phyloP scores from a whole-genome alignment of 2,113 vertebrate genomes.

The Fregetta grallaria region DNA sequence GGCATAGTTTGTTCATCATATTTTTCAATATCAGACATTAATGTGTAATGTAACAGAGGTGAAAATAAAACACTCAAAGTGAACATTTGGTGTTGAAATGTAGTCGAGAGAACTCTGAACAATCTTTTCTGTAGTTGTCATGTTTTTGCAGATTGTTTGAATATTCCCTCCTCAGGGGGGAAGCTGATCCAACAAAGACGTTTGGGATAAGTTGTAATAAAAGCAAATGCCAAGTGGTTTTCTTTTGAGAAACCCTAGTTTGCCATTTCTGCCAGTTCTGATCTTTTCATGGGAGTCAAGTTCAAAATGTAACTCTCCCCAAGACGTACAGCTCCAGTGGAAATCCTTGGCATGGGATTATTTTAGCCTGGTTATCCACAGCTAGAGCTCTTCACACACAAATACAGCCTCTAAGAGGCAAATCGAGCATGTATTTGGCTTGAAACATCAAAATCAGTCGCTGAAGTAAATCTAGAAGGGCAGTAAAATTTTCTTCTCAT shows the following conservation, averaged over 20 bases:
- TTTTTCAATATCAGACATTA: conserved; percentile 32
- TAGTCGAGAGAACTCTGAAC: background rate
- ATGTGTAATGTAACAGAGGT: conserved; percentile 12
- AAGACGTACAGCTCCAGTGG: background rate
- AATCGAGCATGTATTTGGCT: background rate
- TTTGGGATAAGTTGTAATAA: background rate
- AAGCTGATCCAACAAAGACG: background rate
- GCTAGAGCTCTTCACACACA: background rate
- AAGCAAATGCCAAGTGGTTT: background rate
- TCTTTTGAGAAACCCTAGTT: background rate
- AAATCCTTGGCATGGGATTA: background rate
- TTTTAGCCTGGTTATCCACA: background rate
- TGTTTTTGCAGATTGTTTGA: conserved; percentile 4
- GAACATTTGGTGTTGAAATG: conserved; percentile 49
- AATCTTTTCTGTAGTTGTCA: conserved; percentile 3
- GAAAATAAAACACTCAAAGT: conserved; percentile 19
- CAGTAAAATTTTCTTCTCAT: background rate
- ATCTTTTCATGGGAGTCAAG: background rate
- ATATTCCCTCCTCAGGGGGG: background rate
- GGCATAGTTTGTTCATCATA: background rate
- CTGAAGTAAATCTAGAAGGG: background rate
- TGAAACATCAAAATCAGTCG: background rate
- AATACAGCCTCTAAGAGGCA: background rate
- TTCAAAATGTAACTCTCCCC: background rate
- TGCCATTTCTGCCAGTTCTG: background rate